Conservation (phyloP, 2,888 invertebrate species). For the Eurytoma adleriae region DNA sequence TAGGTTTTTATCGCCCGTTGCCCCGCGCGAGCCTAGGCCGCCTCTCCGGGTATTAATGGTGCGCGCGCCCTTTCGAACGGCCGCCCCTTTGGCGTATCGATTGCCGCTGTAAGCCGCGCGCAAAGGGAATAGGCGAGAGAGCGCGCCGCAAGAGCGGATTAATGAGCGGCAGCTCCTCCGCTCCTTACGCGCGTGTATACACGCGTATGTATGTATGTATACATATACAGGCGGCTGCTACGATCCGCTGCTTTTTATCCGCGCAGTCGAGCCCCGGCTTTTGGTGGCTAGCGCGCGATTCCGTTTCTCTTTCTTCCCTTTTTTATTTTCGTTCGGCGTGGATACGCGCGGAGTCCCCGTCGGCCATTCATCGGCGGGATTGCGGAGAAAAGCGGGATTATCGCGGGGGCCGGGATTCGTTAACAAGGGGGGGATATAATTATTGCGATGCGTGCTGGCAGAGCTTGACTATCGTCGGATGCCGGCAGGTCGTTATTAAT, state of each 20-base stretch:
- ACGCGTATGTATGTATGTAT: background rate
- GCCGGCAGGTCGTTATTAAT: background rate
- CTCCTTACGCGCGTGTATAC: background rate
- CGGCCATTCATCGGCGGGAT: background rate
- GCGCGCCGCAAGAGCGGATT: background rate
- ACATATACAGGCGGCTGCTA: too few relatives aligned
- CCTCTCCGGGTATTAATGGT: too few relatives aligned
- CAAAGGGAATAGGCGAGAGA: too few relatives aligned
- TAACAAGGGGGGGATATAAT: constrained; percentile 7
- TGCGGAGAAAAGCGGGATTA: constrained; percentile 1
- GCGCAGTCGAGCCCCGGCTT: background rate
- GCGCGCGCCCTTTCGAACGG: too few relatives aligned
- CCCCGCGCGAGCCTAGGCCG: too few relatives aligned
- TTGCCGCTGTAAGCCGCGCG: too few relatives aligned
- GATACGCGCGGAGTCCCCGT: too few relatives aligned
- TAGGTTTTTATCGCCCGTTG: constrained; percentile 24
- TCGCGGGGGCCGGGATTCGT: background rate
- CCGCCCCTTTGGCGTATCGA: too few relatives aligned
- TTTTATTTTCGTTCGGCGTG: too few relatives aligned
- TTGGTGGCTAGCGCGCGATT: background rate
- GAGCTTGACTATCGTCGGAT: background rate
- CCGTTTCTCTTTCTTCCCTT: background rate
- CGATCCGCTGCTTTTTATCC: background rate
- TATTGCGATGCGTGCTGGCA: background rate
- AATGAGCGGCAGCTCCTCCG: constrained; percentile 5